These are phyloP conservation scores for Thryonomys swinderianus DNA, from an alignment of 2,113 vertebrate species.

Conservation along the genomic window DNA sequence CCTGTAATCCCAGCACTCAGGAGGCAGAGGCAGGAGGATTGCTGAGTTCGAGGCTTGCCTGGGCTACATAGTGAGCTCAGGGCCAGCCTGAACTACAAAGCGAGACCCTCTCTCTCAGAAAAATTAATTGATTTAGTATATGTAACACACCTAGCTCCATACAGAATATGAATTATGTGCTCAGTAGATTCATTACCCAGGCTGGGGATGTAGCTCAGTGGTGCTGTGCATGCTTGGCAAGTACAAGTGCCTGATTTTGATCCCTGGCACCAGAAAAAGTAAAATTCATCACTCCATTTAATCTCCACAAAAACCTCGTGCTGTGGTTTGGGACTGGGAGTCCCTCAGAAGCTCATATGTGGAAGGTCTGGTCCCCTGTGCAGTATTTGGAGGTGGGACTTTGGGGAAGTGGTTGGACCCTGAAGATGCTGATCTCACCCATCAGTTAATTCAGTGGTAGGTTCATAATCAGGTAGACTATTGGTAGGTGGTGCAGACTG, in stretches of 20 bases:
- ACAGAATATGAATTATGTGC: neutral
- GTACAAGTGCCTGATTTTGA: too few relatives aligned
- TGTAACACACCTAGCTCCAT: neutral
- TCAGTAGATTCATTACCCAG: neutral
- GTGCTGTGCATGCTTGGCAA: too few relatives aligned
- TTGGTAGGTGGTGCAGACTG: neutral
- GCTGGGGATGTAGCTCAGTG: too few relatives aligned
- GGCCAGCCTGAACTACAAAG: too few relatives aligned
- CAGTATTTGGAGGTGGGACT: neutral
- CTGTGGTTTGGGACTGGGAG: neutral
- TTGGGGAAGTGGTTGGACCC: neutral
- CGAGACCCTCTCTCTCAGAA: neutral
- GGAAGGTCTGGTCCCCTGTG: neutral
- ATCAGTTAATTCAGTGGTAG: neutral
- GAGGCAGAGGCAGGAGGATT: too few relatives aligned
- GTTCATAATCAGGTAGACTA: neutral
- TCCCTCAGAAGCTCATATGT: too few relatives aligned
- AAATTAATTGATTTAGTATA: neutral
- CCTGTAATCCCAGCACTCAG: too few relatives aligned
- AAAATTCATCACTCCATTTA: neutral
- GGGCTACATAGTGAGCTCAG: too few relatives aligned
- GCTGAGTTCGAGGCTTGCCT: too few relatives aligned
- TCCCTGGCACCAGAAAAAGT: too few relatives aligned
- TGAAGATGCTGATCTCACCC: neutral
- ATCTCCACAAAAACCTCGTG: neutral